phyloP scores from a whole-genome alignment of 2,888 invertebrate species.

The Drosophila ustulata region DNA sequence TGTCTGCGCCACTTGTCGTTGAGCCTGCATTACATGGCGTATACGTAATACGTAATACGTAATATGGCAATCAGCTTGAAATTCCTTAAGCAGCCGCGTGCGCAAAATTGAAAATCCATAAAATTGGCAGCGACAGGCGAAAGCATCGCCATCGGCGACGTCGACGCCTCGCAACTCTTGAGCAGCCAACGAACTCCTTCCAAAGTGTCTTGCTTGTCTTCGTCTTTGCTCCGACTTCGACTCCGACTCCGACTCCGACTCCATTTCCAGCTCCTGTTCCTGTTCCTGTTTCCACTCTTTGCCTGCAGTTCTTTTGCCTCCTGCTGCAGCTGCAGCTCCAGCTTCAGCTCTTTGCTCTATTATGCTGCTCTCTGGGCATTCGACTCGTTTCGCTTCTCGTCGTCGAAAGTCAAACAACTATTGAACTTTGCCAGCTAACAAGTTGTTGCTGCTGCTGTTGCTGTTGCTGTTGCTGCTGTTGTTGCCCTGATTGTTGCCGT shows the following conservation, averaged over 20 bases:
- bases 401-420: conserved; percentile 52
- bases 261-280: neutral
- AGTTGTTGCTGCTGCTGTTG: conserved; percentile 35
- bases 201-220: neutral
- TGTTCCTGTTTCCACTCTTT: neutral
- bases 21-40: conserved; percentile 13
- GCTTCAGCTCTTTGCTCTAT: neutral
- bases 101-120: conserved; percentile 49
- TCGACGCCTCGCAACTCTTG: conserved; percentile 24
- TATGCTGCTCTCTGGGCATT: neutral
- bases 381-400: neutral
- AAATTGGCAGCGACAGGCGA: conserved; percentile 21
- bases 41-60: conserved; percentile 22
- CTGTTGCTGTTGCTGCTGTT: conserved; percentile 4
- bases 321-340: neutral
- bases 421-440: conserved; percentile 65
- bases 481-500: conserved; percentile 17
- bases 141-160: conserved; percentile 11
- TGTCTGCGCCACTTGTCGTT: neutral
- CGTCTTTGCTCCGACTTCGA: too few species aligned
- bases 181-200: conserved; percentile 49
- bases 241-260: neutral
- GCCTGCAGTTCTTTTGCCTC: neutral
- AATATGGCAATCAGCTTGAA: conserved; percentile 24
- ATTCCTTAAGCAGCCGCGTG: conserved; percentile 36